phyloP scores from a whole-genome alignment of 1,140 invertebrate genomes.

The Formica selysi region DNA sequence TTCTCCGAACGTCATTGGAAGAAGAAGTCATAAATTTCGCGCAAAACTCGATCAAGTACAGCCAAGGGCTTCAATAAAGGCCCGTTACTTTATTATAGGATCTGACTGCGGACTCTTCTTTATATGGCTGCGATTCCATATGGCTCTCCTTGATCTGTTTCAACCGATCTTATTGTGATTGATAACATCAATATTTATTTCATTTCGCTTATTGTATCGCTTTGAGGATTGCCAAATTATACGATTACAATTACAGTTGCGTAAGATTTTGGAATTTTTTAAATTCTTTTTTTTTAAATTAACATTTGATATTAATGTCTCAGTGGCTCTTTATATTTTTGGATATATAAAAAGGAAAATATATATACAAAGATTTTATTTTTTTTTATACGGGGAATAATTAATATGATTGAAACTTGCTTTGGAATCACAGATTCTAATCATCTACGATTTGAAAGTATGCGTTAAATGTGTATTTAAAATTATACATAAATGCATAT shows the following conservation, averaged over 20 bases:
- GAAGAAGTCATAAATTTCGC: conserved; percentile 48
- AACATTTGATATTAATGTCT: background rate
- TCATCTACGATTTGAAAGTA: background rate
- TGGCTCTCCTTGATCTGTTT: background rate
- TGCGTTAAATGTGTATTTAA: too few species aligned
- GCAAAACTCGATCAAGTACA: conserved; percentile 26
- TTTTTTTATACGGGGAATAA: background rate
- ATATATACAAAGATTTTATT: background rate
- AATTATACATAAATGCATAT: background rate
- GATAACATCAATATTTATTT: background rate
- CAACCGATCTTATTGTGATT: background rate
- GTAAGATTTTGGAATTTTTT: background rate
- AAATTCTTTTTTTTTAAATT: background rate
- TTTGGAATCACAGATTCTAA: background rate
- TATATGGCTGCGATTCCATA: background rate
- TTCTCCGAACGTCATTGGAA: conserved; percentile 28
- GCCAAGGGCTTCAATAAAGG: background rate
- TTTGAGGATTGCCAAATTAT: background rate
- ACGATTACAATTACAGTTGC: background rate
- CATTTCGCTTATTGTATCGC: background rate
- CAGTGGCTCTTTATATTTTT: background rate
- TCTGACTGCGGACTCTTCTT: background rate
- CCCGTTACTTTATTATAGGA: background rate
- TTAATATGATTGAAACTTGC: too few species aligned
- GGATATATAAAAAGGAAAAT: too few species aligned